Percentiles rank a stretch among this genome's conserved stretches.
Conservation (phyloP, 2,113 vertebrate species). For the Potamarius usumacintae region DNA sequence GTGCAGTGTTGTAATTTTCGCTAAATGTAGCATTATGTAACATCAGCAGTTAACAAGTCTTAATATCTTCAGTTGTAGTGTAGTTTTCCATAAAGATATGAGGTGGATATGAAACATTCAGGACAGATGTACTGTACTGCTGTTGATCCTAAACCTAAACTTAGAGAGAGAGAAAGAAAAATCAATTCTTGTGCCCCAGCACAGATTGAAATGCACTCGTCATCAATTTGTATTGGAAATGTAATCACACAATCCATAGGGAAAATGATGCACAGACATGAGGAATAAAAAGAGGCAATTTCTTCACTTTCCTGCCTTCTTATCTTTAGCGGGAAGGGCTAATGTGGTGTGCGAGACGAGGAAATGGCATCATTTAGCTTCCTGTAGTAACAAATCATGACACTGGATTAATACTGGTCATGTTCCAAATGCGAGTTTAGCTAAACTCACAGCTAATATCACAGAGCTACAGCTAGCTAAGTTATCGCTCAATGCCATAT, state of each 20-base stretch:
- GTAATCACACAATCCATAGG: slow-evolving; percentile 1
- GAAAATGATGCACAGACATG: not conserved
- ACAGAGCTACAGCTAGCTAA: not conserved
- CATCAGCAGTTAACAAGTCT: not conserved
- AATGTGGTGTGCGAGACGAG: not conserved
- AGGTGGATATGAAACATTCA: not conserved
- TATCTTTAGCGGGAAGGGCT: not conserved
- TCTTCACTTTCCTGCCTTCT: not conserved
- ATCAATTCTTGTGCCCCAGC: not conserved
- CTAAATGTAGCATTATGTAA: not conserved
- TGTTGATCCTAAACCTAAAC: not conserved
- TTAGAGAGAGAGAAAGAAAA: not conserved
- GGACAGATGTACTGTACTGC: not conserved
- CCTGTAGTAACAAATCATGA: not conserved
- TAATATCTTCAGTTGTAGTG: not conserved
- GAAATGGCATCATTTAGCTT: slow-evolving; percentile 6
- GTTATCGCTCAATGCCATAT: too few species aligned
- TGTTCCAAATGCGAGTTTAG: not conserved
- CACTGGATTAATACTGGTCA: not conserved
- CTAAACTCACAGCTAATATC: not conserved
- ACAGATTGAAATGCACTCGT: not conserved
- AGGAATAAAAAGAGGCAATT: not conserved
- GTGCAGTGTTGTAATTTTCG: not conserved
- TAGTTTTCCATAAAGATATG: not conserved
- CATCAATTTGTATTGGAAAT: not conserved